These are phyloP conservation scores for Eulemur mongoz DNA, from an alignment of 2,797 vertebrate species.

Conservation along the genomic window DNA sequence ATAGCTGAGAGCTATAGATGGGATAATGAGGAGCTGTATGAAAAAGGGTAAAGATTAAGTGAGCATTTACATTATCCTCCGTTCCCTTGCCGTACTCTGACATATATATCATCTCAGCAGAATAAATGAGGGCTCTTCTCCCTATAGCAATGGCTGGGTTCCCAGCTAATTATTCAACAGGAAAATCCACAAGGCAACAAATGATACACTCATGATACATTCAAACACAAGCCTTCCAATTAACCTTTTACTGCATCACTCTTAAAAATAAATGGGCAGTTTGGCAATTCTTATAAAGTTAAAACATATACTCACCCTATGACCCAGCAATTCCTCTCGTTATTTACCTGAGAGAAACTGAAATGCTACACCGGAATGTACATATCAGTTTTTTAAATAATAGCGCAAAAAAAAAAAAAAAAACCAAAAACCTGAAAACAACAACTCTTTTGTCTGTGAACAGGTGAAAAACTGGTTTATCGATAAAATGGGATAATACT, in stretches of 20 bases:
- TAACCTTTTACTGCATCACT: not conserved
- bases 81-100: not conserved
- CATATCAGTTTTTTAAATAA: not conserved
- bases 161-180: not conserved
- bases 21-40: not conserved
- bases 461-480: not conserved
- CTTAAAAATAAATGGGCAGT: not conserved
- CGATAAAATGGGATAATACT: not conserved
- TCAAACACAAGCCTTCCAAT: not conserved
- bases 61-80: not conserved
- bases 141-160: not conserved
- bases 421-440: not conserved
- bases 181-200: constrained; percentile 5
- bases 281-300: not conserved
- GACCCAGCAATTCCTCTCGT: not conserved
- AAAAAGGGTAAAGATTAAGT: not conserved
- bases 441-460: not conserved
- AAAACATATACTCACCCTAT: not conserved
- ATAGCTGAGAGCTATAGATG: not conserved
- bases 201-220: not conserved
- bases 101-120: not conserved
- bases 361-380: not conserved
- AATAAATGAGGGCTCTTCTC: not conserved
- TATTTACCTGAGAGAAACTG: not conserved
- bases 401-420: not conserved